Conservation (phyloP, 2,797 vertebrate species). For the Enteromius treurensis region DNA sequence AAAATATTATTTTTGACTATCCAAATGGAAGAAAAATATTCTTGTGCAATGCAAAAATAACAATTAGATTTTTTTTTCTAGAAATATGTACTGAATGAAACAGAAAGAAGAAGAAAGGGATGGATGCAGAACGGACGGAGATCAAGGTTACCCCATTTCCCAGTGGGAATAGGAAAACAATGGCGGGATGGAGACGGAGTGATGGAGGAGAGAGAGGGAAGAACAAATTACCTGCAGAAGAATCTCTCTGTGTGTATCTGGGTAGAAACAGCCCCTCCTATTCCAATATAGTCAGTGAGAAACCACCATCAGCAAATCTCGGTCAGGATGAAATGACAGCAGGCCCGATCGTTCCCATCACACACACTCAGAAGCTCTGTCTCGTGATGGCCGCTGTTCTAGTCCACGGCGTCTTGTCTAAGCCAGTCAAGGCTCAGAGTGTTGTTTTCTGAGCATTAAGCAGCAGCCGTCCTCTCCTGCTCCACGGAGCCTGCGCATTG, state of each 20-base stretch:
- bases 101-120: background rate
- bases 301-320: conserved; percentile 62
- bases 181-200: conserved; percentile 38
- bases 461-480: conserved; percentile 66
- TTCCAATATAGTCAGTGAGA: conserved; percentile 60
- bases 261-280: conserved; percentile 60
- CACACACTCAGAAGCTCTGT: conserved; percentile 15
- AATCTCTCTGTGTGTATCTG: conserved; percentile 55
- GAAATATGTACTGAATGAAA: background rate
- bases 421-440: conserved; percentile 65
- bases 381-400: conserved; percentile 54
- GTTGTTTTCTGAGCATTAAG: conserved; percentile 78
- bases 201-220: conserved; percentile 26
- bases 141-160: conserved; percentile 53
- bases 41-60: background rate
- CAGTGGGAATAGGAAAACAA: conserved; percentile 46
- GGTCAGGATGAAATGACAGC: conserved; percentile 54
- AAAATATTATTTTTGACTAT: background rate
- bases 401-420: conserved; percentile 64
- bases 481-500: conserved; percentile 70
- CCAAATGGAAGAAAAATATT: background rate
- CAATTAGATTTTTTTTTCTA: background rate
- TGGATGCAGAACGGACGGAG: conserved; percentile 27
- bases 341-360: conserved; percentile 69
- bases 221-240: conserved; percentile 73